Conservation (phyloP, 2,888 invertebrate species). For the Odontocolon sp. region DNA sequence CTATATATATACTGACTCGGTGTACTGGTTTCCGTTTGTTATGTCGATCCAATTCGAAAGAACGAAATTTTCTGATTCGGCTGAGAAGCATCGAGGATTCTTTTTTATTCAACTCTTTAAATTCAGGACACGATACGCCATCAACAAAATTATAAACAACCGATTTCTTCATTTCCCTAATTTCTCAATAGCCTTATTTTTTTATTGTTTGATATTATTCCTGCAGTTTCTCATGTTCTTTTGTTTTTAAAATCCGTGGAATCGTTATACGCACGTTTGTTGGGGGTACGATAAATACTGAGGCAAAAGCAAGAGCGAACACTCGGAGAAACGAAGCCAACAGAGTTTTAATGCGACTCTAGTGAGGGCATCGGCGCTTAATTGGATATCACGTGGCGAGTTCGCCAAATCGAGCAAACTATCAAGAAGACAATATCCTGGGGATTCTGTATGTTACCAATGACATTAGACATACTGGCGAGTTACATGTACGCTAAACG, state of each 20-base stretch:
- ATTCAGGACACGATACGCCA: background rate
- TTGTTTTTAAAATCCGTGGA: too few relatives aligned
- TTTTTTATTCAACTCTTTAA: background rate
- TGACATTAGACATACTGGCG: background rate
- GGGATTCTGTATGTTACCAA: too few relatives aligned
- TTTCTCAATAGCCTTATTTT: too few relatives aligned
- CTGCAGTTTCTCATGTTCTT: too few relatives aligned
- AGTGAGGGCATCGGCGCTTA: constrained; percentile 62
- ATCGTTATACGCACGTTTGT: background rate
- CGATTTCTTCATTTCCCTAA: background rate
- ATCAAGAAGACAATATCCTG: constrained; percentile 21
- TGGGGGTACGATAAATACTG: background rate
- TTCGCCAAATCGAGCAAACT: constrained; percentile 46
- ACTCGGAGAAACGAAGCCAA: constrained; percentile 66
- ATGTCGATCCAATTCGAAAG: constrained; percentile 41
- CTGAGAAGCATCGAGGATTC: constrained; percentile 50
- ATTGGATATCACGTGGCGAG: constrained; percentile 68
- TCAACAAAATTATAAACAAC: background rate
- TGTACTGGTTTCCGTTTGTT: constrained; percentile 18
- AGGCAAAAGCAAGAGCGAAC: background rate
- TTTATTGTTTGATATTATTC: background rate
- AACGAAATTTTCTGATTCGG: constrained; percentile 55
- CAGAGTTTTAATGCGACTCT: constrained; percentile 69
- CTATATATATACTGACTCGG: constrained; percentile 24
- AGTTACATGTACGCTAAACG: background rate